Evolutionary conservation across 2,113 vertebrate species (phyloP).

Genomic region (Sialia sialis): DNA sequence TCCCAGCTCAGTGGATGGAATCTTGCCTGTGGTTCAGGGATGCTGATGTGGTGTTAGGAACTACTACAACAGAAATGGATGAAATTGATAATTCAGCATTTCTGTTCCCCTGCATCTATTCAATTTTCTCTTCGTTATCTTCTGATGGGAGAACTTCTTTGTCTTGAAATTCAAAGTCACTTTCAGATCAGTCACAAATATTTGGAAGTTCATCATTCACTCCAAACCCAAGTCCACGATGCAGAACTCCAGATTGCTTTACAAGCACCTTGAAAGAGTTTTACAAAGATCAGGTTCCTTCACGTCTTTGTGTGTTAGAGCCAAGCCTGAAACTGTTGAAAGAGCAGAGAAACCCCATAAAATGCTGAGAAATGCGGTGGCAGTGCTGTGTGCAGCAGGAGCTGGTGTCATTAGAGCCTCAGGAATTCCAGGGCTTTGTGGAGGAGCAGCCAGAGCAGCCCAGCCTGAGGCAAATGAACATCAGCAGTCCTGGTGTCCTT

Average conservation of each 20-base stretch:
- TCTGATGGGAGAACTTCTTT: neutral
- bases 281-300: neutral
- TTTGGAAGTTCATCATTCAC: neutral
- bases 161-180: neutral
- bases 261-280: neutral
- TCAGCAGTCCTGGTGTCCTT: neutral
- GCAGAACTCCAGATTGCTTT: neutral
- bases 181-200: neutral
- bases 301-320: neutral
- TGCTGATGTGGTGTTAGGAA: neutral
- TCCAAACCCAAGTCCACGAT: neutral
- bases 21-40: neutral
- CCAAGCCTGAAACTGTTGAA: neutral
- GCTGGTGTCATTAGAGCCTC: neutral
- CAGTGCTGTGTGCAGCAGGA: neutral
- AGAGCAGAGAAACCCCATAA: neutral
- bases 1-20: neutral
- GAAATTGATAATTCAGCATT: neutral
- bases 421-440: neutral
- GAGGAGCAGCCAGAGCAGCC: neutral
- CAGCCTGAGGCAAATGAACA: neutral
- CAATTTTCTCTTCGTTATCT: neutral
- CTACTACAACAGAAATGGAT: neutral
- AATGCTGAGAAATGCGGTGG: neutral
- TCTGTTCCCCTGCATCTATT: neutral